Conservation (phyloP, 2,113 vertebrate genomes). For the Ginglymostoma cirratum region DNA sequence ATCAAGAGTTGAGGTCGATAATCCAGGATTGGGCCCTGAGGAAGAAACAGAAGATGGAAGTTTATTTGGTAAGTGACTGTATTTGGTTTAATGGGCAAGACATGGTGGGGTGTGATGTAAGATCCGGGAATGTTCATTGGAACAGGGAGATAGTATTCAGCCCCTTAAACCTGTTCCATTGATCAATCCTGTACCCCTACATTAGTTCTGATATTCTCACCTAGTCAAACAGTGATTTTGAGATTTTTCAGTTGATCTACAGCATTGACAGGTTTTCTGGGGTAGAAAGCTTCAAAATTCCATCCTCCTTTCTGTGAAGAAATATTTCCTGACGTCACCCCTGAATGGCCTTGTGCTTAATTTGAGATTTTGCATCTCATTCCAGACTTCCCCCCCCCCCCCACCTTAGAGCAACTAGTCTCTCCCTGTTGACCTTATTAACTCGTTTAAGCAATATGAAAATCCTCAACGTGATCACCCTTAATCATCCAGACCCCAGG, state of each 20-base stretch:
- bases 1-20: neutral
- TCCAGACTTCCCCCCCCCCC: too few species aligned
- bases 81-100: neutral
- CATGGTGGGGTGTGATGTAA: neutral
- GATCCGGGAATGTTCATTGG: neutral
- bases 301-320: neutral
- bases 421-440: too few species aligned
- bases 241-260: neutral
- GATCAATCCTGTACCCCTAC: too few species aligned
- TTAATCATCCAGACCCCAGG: neutral
- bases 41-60: conserved; percentile 19
- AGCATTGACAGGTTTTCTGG: neutral
- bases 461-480: neutral
- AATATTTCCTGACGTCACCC: neutral
- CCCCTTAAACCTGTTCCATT: neutral
- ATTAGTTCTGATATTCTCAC: too few species aligned
- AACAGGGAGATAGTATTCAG: neutral
- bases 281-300: neutral
- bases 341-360: neutral
- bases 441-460: too few species aligned
- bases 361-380: neutral
- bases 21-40: neutral
- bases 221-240: neutral
- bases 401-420: too few species aligned
- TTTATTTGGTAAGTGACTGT: neutral